phyloP scores from a whole-genome alignment of 1,140 invertebrate species.

The Brachionus calyciflorus region DNA sequence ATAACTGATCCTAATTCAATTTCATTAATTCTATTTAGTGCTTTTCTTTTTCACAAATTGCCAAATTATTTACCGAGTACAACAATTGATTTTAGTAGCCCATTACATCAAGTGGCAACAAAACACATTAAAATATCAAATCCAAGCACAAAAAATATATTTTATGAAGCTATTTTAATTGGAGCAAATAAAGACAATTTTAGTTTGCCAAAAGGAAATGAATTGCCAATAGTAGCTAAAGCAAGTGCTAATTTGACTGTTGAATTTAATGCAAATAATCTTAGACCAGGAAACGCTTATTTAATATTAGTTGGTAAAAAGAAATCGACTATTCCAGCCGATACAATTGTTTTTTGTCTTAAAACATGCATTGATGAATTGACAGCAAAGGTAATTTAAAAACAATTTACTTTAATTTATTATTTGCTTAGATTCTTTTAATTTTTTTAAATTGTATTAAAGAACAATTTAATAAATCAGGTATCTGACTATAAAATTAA shows the following conservation, averaged over 20 bases:
- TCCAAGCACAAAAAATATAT: constrained; percentile 55
- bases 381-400: constrained; percentile 53
- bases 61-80: constrained; percentile 58
- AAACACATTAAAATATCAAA: constrained; percentile 58
- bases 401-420: background rate
- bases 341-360: constrained; percentile 57
- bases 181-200: constrained; percentile 57
- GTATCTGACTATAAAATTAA: too few relatives aligned
- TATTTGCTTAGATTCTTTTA: background rate
- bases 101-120: constrained; percentile 53
- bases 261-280: constrained; percentile 57
- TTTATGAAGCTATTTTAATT: constrained; percentile 56
- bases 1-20: constrained; percentile 61
- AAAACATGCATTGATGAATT: constrained; percentile 56
- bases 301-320: constrained; percentile 56
- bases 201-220: constrained; percentile 54
- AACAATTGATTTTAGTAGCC: constrained; percentile 55
- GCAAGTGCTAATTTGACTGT: constrained; percentile 53
- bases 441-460: too few relatives aligned
- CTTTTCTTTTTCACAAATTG: constrained; percentile 56
- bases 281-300: constrained; percentile 56
- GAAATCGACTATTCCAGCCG: constrained; percentile 53
- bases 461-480: too few relatives aligned
- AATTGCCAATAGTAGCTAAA: constrained; percentile 53
- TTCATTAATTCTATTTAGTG: constrained; percentile 55